A percentile compares a stretch with the other conserved stretches of the same genome.
These are phyloP conservation scores for Rhopalosiphum maidis DNA, from an alignment of 1,140 invertebrate genomes.

Conservation along the genomic window DNA sequence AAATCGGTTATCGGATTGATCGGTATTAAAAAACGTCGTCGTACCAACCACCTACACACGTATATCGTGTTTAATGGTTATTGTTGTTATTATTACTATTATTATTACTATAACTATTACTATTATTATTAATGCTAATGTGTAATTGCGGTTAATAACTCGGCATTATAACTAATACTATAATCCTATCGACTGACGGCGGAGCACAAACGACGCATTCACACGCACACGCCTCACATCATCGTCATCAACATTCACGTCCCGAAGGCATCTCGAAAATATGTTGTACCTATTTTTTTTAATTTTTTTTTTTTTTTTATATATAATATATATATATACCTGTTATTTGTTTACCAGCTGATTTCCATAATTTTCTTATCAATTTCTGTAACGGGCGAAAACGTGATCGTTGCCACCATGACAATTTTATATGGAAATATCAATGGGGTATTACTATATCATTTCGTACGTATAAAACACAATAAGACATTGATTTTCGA, in stretches of 20 bases:
- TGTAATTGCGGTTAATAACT: neutral
- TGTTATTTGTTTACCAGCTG: conserved; percentile 54
- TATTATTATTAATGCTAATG: neutral
- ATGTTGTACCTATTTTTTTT: conserved; percentile 37
- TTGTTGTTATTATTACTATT: neutral
- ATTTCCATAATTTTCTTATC: conserved; percentile 55
- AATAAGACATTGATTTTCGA: no score
- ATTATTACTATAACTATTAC: neutral
- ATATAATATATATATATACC: neutral
- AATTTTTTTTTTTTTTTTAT: neutral
- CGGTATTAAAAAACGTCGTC: neutral
- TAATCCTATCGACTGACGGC: neutral
- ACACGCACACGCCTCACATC: conserved; percentile 47
- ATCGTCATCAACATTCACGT: conserved; percentile 57
- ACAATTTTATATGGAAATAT: neutral
- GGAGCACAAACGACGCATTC: conserved; percentile 5
- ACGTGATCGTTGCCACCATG: conserved; percentile 19
- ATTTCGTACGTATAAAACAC: no score
- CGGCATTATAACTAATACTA: neutral
- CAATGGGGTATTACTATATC: no score
- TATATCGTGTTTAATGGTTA: neutral
- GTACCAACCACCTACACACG: neutral
- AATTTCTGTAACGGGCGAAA: conserved; percentile 33
- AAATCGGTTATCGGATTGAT: conserved; percentile 12
- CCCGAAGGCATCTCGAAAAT: conserved; percentile 54